Base-by-base conservation (phyloP, 1,140 invertebrate genomes). In the Habropoda laboriosa region DNA sequence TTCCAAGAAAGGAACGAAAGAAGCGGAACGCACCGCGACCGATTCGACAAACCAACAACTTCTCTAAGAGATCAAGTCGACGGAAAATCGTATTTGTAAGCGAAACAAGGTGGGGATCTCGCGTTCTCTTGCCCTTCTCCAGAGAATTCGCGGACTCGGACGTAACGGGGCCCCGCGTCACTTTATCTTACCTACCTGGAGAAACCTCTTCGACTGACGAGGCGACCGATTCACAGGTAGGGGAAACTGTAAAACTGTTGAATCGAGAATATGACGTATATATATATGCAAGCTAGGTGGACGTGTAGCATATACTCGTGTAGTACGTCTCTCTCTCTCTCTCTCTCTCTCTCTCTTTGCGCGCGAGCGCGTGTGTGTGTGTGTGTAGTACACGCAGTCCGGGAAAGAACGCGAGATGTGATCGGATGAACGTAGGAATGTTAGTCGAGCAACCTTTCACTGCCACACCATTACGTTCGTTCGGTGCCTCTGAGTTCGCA, bases 151-250 rank as follows among this genome's bases (percentile, higher is more conserved):
- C 66, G 49, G 72, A 80, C 61, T 64, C 55, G 16, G 27, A 74
- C 42, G 75, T 85, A 85, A 85, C 83, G 83, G 81, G 68, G 58
- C 47, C 66, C 70, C 47, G 47, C 53, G 68, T 47, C 32, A 63
- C 27, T 77, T 57, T 58, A 77, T 42, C 45, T 57, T 45, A 58
- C 58, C 30, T 35, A 51, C 35, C 35, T 51, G 30, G 21, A 38
- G 58, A 64, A 38, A 55, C 58, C 42, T 32, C 47, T 53, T 35
- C 49, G n/a, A 13, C 51, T n/a, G 30, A 47, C 35, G 42, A 13
- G 21, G 16, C 51, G 7, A 7, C 18, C 24, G 38, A 40, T 45
- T 32, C 24, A 12, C 38, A 45, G 30, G 51, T 45, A 76, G 63
- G 63, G 61, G 73, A 76, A 72, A 58, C 70, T 38, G 67, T 70